phyloP scores from a whole-genome alignment of 1,140 invertebrate species.

The Lethrus apterus region DNA sequence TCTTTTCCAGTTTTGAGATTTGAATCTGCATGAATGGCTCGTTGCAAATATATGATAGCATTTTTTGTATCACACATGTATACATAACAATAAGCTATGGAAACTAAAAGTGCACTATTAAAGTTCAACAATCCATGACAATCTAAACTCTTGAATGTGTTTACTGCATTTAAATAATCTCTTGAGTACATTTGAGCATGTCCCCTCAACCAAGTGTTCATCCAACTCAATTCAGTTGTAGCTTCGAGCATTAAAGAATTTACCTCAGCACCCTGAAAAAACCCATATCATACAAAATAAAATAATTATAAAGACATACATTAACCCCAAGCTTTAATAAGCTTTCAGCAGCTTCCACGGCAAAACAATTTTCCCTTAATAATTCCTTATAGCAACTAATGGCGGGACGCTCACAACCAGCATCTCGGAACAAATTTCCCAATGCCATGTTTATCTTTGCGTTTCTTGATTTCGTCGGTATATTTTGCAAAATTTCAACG shows the following conservation, averaged over 20 bases:
- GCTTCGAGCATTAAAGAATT: conserved; percentile 57
- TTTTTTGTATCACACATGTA: conserved; percentile 46
- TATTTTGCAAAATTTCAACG: conserved; percentile 61
- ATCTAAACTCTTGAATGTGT: conserved; percentile 55
- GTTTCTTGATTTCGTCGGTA: conserved; percentile 51
- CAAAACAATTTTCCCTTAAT: conserved; percentile 56
- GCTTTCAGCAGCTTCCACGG: conserved; percentile 65
- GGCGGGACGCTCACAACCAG: conserved; percentile 65
- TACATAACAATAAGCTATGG: conserved; percentile 60
- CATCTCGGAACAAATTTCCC: conserved; percentile 64
- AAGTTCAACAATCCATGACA: conserved; percentile 54
- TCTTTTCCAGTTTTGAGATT: conserved; percentile 33
- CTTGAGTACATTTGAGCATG: conserved; percentile 55
- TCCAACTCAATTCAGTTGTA: conserved; percentile 48
- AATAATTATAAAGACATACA: conserved; percentile 20
- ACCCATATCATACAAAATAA: no score
- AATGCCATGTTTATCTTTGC: conserved; percentile 61
- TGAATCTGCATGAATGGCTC: conserved; percentile 35
- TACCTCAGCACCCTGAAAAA: conserved; percentile 53
- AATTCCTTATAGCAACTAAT: conserved; percentile 75
- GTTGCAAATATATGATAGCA: conserved; percentile 40
- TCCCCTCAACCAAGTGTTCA: conserved; percentile 62
- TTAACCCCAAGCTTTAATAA: conserved; percentile 62
- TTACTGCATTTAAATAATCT: conserved; percentile 56
- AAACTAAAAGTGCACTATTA: conserved; percentile 56